Evolutionary conservation across 1,140 invertebrate genomes (phyloP), one percentile per base, ranked within the genome.

Genomic region (Bradynema listronoti): DNA sequence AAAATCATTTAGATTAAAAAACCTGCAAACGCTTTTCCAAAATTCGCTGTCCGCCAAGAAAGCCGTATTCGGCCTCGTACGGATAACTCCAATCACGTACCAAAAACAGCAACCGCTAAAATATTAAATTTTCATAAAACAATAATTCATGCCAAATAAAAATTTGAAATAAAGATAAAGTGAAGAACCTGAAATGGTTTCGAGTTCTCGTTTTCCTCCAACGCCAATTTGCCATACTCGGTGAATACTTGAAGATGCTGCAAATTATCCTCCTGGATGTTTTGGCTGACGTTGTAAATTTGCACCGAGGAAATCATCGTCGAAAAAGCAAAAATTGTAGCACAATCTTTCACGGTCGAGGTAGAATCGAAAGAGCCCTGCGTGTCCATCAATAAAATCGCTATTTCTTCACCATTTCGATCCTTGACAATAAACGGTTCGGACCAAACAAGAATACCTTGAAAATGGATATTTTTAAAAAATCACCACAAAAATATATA

Each of bases 41-140:
- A 34, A 98, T 87, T 69, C 85, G 83, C 63, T 86, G 82, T 0
- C 95, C 95, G 14, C 95, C 95, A 1, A 86, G 81, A 0, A 86
- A 83, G 0, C 95, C 95, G 80, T 94, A 99, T 5, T 86, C 81
- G 6, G 89, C 88, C 79, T 99, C 93, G 80, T 98, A 98, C 0
- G 93, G 92, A 80, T 90, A 97, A 79, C 90, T 90, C 95, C 95
- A 99, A 81, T 98, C 94, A 55, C 94, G 82, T 0, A 99, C 88
- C 4, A 99, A 84, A 80, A 99, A 98, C 72, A 91, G 86, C 32
- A 99, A 81, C 72, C 87, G 85, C 82, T 98, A 56, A 78, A 77
- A 3, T 58, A 45, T 27, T n/a, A n/a, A n/a, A n/a, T n/a, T n/a
- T n/a, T n/a, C n/a, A n/a, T n/a, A n/a, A n/a, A n/a, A n/a, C n/a